Base-by-base conservation (phyloP, 2,888 invertebrate genomes). In the Heliconius ethilla region DNA sequence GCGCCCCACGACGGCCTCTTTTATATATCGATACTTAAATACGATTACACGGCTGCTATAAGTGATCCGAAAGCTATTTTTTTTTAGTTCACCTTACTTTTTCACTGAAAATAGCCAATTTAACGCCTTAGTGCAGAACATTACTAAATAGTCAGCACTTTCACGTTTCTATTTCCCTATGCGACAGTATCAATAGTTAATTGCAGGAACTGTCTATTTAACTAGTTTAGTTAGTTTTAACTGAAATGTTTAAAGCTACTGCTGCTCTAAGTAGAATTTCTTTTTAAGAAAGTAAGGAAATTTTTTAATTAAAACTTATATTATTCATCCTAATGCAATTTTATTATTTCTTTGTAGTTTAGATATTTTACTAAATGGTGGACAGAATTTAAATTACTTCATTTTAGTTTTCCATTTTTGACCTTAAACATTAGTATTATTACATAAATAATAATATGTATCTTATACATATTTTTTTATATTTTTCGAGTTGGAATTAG, bases 221-320 rank as follows among this genome's bases (percentile, higher is more conserved):
- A 67, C 67, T 67, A 67, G 67, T 37, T n/a, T 25, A 45, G 13
- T 25, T 40, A 69, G 69, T 45, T 45, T 69, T 69, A 69, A 69
- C 25, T 69, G 25, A 69, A 69, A 69, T 25, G 69, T 7, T 45
- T 45, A 7, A 69, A 59, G 59, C 22, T 40, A 37, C 15, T 18
- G 5, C 33, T 45, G 15, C 13, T 45, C 37, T n/a, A 25, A 67
- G 13, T n/a, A n/a, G n/a, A 40, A 45, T 69, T 25, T 40, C 40
- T 4, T 40, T 18, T 69, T 25, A 18, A 25, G 15, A 45, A 25
- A 45, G n/a, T 37, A 22, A 33, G 22, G 37, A 33, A 13, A 67
- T 2, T 2, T 22, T 67, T 67, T 37, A 37, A n/a, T n/a, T 37
- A 67, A 67, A 37, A n/a, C 11, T 22, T 66, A 22, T 67, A 33